Percentiles rank a stretch among this genome's conserved stretches.
phyloP scores from a whole-genome alignment of 2,888 invertebrate genomes.

The Xanthorhoe spadicearia region DNA sequence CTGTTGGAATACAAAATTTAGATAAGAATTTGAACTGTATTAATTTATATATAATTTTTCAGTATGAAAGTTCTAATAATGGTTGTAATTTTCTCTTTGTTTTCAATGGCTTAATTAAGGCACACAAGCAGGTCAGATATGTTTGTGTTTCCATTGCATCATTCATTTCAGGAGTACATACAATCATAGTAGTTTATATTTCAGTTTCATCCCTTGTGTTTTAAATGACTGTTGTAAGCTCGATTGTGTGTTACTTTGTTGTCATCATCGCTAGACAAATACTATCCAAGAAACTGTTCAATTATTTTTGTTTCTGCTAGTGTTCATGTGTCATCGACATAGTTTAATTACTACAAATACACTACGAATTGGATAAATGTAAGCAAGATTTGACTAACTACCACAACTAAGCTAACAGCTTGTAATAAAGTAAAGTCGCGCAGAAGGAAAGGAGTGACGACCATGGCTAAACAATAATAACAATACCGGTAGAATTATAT shows the following conservation, averaged over 20 bases:
- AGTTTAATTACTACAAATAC: no score
- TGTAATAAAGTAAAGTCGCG: neutral
- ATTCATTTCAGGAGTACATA: neutral
- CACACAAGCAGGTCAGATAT: conserved; percentile 50
- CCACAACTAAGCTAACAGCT: neutral
- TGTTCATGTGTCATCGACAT: no score
- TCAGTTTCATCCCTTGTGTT: neutral
- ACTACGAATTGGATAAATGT: no score
- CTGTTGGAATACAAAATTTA: no score
- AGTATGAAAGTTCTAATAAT: conserved; percentile 19
- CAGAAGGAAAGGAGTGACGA: no score
- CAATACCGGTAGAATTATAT: no score
- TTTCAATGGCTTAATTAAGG: conserved; percentile 46
- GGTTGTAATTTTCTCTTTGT: conserved; percentile 36
- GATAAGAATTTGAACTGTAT: neutral
- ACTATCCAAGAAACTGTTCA: no score
- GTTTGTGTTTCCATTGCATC: conserved; percentile 1
- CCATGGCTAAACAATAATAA: no score
- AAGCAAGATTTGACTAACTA: no score
- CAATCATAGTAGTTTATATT: neutral
- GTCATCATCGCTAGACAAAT: no score
- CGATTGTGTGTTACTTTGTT: neutral
- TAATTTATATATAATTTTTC: neutral
- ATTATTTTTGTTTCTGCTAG: no score
- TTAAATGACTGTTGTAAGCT: neutral